Evolutionary conservation across 2,797 vertebrate genomes (phyloP).

Genomic region (Sebastes matsubarae): DNA sequence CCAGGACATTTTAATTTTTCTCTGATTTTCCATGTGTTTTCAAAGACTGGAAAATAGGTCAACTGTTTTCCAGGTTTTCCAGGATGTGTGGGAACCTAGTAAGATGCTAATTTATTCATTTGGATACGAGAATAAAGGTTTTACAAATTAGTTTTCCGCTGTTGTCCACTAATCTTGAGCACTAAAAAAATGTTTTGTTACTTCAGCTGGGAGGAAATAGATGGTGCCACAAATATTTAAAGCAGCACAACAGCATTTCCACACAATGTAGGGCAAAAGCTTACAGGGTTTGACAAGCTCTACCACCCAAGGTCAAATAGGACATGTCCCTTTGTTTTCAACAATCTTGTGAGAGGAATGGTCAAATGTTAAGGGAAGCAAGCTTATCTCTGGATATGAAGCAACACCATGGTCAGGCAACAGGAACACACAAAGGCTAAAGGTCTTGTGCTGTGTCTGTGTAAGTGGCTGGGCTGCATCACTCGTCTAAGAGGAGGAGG

Average conservation of each 20-base stretch:
- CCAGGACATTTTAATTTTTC: background rate
- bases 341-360: constrained; percentile 14
- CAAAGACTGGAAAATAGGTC: background rate
- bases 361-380: constrained; percentile 11
- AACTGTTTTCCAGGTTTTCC: background rate
- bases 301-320: background rate
- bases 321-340: background rate
- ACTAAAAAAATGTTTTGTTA: background rate
- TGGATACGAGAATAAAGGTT: background rate
- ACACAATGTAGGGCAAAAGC: background rate
- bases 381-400: background rate
- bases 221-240: background rate
- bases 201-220: background rate
- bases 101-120: background rate
- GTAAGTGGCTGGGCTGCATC: background rate
- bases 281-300: background rate
- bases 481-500: background rate
- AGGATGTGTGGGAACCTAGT: background rate
- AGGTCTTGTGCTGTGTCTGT: background rate
- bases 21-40: background rate
- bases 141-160: background rate
- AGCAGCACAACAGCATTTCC: background rate
- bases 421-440: constrained; percentile 22
- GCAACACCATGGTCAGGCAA: background rate
- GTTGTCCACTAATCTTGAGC: background rate